Conservation (phyloP, 2,888 invertebrate species). For the Drosophila neotestacea region DNA sequence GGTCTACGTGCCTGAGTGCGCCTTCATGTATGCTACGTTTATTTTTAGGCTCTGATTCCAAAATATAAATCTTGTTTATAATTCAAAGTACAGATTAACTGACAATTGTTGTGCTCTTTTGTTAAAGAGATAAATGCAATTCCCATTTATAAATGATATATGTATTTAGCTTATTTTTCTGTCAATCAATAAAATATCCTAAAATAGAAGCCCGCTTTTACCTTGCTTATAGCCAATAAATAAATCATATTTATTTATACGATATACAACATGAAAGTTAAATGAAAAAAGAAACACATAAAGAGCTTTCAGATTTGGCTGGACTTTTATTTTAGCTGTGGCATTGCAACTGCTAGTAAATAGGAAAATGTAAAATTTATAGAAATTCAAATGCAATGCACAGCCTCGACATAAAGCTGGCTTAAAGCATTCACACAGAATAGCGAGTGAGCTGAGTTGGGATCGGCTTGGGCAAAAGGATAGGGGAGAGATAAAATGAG, state of each 20-base stretch:
- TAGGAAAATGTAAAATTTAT: slow-evolving; percentile 74
- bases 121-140: slow-evolving; percentile 35
- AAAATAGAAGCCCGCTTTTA: background rate
- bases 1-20: slow-evolving; percentile 61
- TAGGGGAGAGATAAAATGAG: background rate
- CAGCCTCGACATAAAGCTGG: slow-evolving; percentile 65
- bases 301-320: slow-evolving; percentile 23
- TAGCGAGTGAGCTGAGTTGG: slow-evolving; percentile 10
- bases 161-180: background rate
- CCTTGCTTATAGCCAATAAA: slow-evolving; percentile 10
- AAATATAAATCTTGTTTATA: slow-evolving; percentile 28
- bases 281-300: slow-evolving; percentile 39
- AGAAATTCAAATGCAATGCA: slow-evolving; percentile 68
- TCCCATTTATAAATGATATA: slow-evolving; percentile 6
- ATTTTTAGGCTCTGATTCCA: slow-evolving; percentile 36
- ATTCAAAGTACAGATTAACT: slow-evolving; percentile 45
- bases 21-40: slow-evolving; percentile 40
- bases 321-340: slow-evolving; percentile 27
- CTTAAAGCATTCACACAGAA: slow-evolving; percentile 57
- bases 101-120: slow-evolving; percentile 33
- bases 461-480: background rate
- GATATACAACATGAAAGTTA: slow-evolving; percentile 27
- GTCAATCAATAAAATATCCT: background rate
- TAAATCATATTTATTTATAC: slow-evolving; percentile 10
- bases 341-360: slow-evolving; percentile 59